Evolutionary conservation across 2,888 invertebrate species (phyloP), one percentile per base, ranked within the genome.

Genomic region (Nasonia oneida): DNA sequence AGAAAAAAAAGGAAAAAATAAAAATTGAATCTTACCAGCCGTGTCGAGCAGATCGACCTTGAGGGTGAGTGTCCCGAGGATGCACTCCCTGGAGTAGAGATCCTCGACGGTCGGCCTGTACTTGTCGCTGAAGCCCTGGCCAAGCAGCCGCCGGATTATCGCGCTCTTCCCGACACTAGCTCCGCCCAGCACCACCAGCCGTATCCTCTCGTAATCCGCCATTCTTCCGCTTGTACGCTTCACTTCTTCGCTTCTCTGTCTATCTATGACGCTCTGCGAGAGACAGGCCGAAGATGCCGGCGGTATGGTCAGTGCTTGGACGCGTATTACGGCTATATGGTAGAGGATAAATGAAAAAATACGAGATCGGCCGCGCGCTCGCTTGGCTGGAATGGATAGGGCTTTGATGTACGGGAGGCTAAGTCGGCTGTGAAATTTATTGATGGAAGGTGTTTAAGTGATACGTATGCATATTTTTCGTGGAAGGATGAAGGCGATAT

Each of bases 61-160:
- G 71, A 97, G 94, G 15, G 96, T 96, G 88, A 96, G 95, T 50
- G 95, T 95, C 70, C 97, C 96, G 85, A 97, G 94, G 91, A 97
- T 96, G 93, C 97, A 98, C 93, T 98, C 97, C 85, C 97, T 95
- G 91, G 97, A 97, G 94, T 97, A 97, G 42, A 98, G 95, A 93
- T 98, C 98, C 92, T 98, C 98, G 53, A 98, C 97, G 18, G 98
- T 98, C 90, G 97, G 96, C 89, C 96, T 95, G 93, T 98, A 97
- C 91, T 96, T 96, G 90, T 97, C 97, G 78, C 95, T 95, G 94
- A 96, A 98, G 6, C 96, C 96, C 92, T 97, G 96, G 91, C 96
- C 96, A 84, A 98, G 95, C 91, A 98, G 97, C 79, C 97, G 95
- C 90, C 96, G 96, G 80, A 98, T 95, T 89, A 98, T 96, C 90